These are phyloP conservation scores for Oryzias sinensis DNA, from an alignment of 2,797 vertebrate genomes.

Conservation along the genomic window DNA sequence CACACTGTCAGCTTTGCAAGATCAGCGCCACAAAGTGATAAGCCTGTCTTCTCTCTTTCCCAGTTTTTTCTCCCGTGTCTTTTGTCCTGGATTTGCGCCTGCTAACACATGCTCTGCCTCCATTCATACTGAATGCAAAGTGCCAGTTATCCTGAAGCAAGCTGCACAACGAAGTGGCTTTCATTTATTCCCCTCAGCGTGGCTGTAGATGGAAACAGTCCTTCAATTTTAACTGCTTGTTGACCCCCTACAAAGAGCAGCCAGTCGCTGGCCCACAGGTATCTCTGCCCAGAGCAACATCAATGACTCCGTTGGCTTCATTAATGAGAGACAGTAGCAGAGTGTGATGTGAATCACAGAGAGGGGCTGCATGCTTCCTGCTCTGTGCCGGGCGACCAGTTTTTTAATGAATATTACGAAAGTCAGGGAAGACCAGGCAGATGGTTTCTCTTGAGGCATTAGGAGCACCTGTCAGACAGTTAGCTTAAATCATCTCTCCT, in stretches of 20 bases:
- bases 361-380: conserved; percentile 23
- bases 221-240: conserved; percentile 48
- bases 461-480: conserved; percentile 58
- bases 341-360: conserved; percentile 60
- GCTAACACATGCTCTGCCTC: conserved; percentile 16
- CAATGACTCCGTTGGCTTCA: conserved; percentile 41
- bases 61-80: conserved; percentile 1
- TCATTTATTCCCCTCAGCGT: conserved; percentile 41
- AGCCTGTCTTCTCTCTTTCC: conserved; percentile 29
- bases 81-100: conserved; percentile 25
- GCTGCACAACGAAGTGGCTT: conserved; percentile 27
- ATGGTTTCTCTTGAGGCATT: conserved; percentile 64
- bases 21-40: conserved; percentile 41
- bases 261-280: conserved; percentile 37
- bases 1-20: conserved; percentile 54
- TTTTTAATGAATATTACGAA: conserved; percentile 63
- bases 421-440: conserved; percentile 49
- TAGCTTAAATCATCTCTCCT: conserved; percentile 48
- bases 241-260: conserved; percentile 45
- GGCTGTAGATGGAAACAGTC: conserved; percentile 15
- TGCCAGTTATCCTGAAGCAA: conserved; percentile 16
- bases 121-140: conserved; percentile 22
- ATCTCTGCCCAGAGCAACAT: conserved; percentile 41
- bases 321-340: conserved; percentile 61
- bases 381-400: conserved; percentile 27